Evolutionary conservation across 2,888 invertebrate genomes (phyloP), one percentile per base, ranked within the genome.

Genomic region (Drosophila siamana): DNA sequence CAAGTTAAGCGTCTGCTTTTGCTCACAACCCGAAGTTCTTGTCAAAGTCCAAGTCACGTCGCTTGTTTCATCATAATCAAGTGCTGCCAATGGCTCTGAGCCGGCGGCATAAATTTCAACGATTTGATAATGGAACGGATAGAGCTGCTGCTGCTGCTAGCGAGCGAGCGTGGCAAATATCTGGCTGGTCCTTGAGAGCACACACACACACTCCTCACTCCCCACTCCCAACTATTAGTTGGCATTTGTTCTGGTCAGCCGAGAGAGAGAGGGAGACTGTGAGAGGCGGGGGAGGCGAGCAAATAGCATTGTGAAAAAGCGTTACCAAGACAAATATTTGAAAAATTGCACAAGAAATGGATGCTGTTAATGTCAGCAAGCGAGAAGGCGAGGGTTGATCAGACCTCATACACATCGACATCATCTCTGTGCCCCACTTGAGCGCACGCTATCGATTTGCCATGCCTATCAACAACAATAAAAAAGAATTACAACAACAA

Each of bases 71-170:
- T 79, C 78, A 80, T 84, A 86, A 84, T 84, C 86, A 85, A 84
- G 78, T 83, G 66, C 73, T 71, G 78, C 66, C 86, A 80, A 78
- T 78, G 71, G 60, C 52, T 56, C 52, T 56, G 43, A 41, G 87
- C 85, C 87, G 66, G 71, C 70, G 85, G 85, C 85, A 84, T 78
- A 85, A 85, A 82, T 86, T 82, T 86, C 85, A 86, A 86, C 85
- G 86, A 86, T 84, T 84, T 86, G 86, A 80, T 84, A 84, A 84
- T 86, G 79, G 83, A 73, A 71, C 68, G 44, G 51, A 57, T 30
- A 30, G 30, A 7, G 4, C 11, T 11, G 30, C 19, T 19, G 19
- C 19, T 0, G n/a, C 11, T 30, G n/a, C 19, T 15, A 36, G 62
- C 38, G 22, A 36, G 62, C 38, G 22, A 66, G 86, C 80, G 78